phyloP scores from a whole-genome alignment of 2,113 vertebrate genomes.

The Pagrus major region DNA sequence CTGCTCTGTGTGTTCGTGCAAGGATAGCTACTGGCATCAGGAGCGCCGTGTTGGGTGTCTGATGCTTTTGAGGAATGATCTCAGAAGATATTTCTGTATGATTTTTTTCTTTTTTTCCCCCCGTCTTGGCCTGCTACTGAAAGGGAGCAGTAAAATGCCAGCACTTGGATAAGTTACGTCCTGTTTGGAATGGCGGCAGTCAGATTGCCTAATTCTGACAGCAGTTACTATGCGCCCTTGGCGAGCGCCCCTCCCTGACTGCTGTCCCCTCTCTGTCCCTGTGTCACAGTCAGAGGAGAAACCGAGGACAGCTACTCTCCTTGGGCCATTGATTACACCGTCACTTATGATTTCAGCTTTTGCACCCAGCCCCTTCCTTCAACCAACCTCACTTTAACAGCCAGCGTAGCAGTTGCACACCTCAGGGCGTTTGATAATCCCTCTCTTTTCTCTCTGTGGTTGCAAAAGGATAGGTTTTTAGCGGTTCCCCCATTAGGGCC shows the following conservation, averaged over 20 bases:
- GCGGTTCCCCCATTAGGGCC: constrained; percentile 33
- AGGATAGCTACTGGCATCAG: constrained; percentile 51
- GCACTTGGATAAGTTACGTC: constrained; percentile 69
- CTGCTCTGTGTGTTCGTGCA: constrained; percentile 26
- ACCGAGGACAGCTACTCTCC: constrained; percentile 24
- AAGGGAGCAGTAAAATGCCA: constrained; percentile 64
- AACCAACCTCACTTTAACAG: neutral
- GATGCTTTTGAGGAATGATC: constrained; percentile 71
- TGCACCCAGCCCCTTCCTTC: constrained; percentile 5
- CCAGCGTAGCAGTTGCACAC: constrained; percentile 6
- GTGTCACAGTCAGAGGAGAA: constrained; percentile 6
- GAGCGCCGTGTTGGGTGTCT: constrained; percentile 30
- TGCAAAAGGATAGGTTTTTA: constrained; percentile 45
- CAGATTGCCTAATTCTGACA: constrained; percentile 79
- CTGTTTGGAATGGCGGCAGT: constrained; percentile 71
- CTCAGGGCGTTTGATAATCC: constrained; percentile 49
- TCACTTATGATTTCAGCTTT: constrained; percentile 30
- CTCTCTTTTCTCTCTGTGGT: constrained; percentile 34
- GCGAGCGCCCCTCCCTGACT: constrained; percentile 26
- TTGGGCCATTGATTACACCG: constrained; percentile 9
- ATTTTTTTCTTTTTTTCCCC: constrained; percentile 32
- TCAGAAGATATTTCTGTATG: constrained; percentile 71
- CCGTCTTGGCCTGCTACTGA: constrained; percentile 36
- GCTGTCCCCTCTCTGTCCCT: constrained; percentile 12
- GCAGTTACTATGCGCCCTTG: constrained; percentile 72